Evolutionary conservation across 2,113 vertebrate species (phyloP).

Genomic region (Saccopteryx bilineata): DNA sequence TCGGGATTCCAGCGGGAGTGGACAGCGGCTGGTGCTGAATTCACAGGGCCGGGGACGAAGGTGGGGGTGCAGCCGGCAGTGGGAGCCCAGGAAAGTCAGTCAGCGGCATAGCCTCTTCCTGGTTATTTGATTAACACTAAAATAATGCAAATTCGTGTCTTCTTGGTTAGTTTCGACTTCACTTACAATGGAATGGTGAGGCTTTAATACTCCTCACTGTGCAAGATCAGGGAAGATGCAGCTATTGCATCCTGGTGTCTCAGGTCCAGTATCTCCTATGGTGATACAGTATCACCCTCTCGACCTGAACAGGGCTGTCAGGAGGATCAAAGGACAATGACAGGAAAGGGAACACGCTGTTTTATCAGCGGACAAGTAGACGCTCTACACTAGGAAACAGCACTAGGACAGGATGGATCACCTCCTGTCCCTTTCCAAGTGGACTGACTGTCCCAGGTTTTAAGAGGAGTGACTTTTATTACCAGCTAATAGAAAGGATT

Average conservation of each 20-base stretch:
- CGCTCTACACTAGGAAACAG: neutral
- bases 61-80: neutral
- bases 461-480: constrained; percentile 10
- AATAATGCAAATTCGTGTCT: neutral
- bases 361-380: neutral
- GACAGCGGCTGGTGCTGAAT: constrained; percentile 1
- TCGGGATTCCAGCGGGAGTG: neutral
- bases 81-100: neutral
- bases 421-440: neutral
- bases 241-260: neutral
- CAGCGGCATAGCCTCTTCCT: neutral
- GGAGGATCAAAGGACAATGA: neutral
- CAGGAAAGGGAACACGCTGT: neutral
- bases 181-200: neutral
- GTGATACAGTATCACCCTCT: neutral
- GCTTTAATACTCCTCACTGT: neutral
- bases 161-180: neutral
- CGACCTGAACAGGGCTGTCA: neutral
- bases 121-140: neutral
- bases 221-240: neutral
- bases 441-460: neutral
- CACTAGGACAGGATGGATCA: neutral
- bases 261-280: neutral
- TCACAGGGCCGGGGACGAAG: neutral
- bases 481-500: neutral